Percentiles rank a stretch among this genome's conserved stretches.
Evolutionary conservation across 2,888 invertebrate genomes (phyloP).

Genomic region (Toxonevra muliebris): DNA sequence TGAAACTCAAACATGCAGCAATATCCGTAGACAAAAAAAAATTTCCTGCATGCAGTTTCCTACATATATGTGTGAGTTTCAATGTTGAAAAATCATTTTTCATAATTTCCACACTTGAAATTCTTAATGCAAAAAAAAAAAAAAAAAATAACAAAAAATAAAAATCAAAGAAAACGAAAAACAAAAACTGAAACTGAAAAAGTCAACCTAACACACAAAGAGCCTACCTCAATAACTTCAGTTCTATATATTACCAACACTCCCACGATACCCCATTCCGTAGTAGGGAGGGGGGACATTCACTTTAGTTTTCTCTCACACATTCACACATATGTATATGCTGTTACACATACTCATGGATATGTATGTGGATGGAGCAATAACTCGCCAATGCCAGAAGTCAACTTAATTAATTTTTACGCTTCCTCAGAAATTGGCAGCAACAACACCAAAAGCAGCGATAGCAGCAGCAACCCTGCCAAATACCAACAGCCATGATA

Average conservation of each 20-base stretch:
- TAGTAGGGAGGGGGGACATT: too few relatives aligned
- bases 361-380: background rate
- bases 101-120: constrained; percentile 1
- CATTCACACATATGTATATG: background rate
- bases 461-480: too few relatives aligned
- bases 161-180: too few relatives aligned
- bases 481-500: background rate
- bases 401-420: constrained; percentile 14
- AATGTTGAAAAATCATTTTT: background rate
- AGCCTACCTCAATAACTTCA: too few relatives aligned
- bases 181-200: too few relatives aligned
- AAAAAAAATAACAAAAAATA: too few relatives aligned
- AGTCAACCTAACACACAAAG: too few relatives aligned
- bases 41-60: background rate
- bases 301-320: background rate
- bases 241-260: too few relatives aligned
- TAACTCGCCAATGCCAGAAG: constrained; percentile 4
- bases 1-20: constrained; percentile 1
- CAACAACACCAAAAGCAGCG: background rate
- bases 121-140: too few relatives aligned
- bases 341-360: background rate
- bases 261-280: too few relatives aligned
- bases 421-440: constrained; percentile 3
- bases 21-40: background rate
- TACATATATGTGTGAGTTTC: background rate